phyloP scores from a whole-genome alignment of 2,113 vertebrate species.

The Tyrannus savana region DNA sequence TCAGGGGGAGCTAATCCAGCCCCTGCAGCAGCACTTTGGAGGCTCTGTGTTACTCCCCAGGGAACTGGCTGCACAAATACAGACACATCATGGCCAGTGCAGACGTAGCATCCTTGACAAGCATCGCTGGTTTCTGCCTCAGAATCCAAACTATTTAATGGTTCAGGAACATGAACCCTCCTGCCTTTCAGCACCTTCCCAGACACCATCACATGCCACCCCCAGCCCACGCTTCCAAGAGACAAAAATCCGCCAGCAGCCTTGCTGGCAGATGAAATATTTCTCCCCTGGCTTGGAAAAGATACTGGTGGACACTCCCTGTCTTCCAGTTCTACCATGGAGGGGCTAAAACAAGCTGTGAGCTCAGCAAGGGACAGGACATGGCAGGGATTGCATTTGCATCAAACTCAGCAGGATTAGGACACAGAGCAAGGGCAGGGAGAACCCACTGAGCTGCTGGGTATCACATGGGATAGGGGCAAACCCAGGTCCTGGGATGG shows the following conservation, averaged over 20 bases:
- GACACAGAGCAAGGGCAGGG: neutral
- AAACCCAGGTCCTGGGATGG: neutral
- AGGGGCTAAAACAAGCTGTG: neutral
- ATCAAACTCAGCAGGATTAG: neutral
- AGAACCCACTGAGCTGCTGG: neutral
- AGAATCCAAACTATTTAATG: neutral
- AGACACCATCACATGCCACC: neutral
- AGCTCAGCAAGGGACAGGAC: neutral
- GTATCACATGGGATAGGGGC: neutral
- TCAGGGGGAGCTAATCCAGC: neutral
- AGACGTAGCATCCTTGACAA: accelerated
- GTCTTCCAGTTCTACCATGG: neutral
- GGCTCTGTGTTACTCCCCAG: accelerated
- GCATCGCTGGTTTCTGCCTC: neutral
- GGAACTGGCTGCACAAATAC: neutral
- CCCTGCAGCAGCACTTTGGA: neutral
- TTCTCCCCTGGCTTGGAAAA: neutral
- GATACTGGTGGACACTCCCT: neutral
- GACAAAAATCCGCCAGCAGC: neutral
- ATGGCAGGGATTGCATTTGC: neutral
- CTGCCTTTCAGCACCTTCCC: neutral
- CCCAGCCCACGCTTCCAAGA: neutral
- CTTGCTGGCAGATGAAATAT: neutral
- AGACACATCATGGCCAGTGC: neutral
- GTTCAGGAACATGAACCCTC: neutral